phyloP scores from a whole-genome alignment of 2,888 invertebrate genomes.

The Drosophila recens region DNA sequence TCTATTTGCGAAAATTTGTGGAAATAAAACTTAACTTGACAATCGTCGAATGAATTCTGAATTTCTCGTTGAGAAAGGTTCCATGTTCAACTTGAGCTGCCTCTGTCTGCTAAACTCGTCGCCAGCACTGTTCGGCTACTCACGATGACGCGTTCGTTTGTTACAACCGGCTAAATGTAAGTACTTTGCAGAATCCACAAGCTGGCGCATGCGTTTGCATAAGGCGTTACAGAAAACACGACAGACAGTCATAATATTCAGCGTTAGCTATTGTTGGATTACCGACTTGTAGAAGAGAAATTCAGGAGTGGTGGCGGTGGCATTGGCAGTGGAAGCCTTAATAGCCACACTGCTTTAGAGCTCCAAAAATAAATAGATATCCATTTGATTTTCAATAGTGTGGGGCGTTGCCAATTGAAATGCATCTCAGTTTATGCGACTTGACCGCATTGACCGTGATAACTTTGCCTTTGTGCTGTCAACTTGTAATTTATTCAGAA shows the following conservation, averaged over 20 bases:
- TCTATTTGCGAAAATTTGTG: slow-evolving; percentile 65
- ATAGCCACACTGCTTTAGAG: slow-evolving; percentile 25
- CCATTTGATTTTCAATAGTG: slow-evolving; percentile 9
- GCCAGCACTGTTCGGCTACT: slow-evolving; percentile 44
- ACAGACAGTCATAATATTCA: not conserved
- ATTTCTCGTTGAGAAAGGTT: slow-evolving; percentile 83
- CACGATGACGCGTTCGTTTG: slow-evolving; percentile 48
- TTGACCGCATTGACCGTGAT: not conserved
- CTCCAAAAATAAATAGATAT: slow-evolving; percentile 3
- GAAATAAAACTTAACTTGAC: slow-evolving; percentile 81
- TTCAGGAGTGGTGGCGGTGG: not conserved
- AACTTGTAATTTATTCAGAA: not conserved
- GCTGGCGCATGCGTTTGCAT: slow-evolving; percentile 66
- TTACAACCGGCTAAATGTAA: slow-evolving; percentile 56
- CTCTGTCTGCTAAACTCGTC: slow-evolving; percentile 44
- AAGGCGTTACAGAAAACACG: slow-evolving; percentile 39
- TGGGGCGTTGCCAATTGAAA: slow-evolving; percentile 63
- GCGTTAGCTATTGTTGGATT: not conserved
- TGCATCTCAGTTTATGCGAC: not conserved
- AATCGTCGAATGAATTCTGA: slow-evolving; percentile 83
- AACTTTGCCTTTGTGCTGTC: not conserved
- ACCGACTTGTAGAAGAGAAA: not conserved
- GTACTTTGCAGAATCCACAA: slow-evolving; percentile 70
- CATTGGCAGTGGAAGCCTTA: not conserved
- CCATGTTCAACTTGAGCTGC: slow-evolving; percentile 51